phyloP scores from a whole-genome alignment of 1,140 invertebrate species.

The Adelges cooleyi region DNA sequence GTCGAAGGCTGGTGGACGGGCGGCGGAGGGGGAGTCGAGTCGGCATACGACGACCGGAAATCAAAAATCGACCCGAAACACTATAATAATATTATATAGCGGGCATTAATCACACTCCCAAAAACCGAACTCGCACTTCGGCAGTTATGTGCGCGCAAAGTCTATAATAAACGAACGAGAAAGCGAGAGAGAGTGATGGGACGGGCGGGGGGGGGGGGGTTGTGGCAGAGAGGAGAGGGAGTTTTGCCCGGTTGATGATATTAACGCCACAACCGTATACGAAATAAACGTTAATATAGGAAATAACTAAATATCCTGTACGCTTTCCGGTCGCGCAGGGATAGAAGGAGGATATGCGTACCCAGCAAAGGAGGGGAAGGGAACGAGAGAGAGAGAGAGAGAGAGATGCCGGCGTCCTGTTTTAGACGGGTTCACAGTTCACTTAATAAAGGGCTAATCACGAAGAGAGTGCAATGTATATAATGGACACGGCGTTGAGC shows the following conservation, averaged over 20 bases:
- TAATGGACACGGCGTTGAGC: no score
- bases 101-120: constrained; percentile 6
- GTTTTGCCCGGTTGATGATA: neutral
- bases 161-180: neutral
- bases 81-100: no score
- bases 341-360: no score
- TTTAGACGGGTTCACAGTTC: constrained; percentile 16
- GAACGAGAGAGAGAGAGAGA: neutral
- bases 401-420: neutral
- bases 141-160: neutral
- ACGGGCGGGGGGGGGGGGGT: no score
- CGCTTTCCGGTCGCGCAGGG: neutral
- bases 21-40: no score
- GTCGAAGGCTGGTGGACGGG: no score
- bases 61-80: constrained; percentile 26
- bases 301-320: constrained; percentile 28
- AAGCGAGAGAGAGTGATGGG: no score
- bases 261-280: neutral
- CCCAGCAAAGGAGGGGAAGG: neutral
- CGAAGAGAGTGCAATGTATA: neutral
- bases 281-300: neutral
- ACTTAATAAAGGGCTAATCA: constrained; percentile 25
- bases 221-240: no score
- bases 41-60: neutral
- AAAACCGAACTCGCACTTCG: neutral